These are phyloP conservation scores for Clarias fuscus DNA, from an alignment of 2,797 vertebrate species.

Conservation along the genomic window DNA sequence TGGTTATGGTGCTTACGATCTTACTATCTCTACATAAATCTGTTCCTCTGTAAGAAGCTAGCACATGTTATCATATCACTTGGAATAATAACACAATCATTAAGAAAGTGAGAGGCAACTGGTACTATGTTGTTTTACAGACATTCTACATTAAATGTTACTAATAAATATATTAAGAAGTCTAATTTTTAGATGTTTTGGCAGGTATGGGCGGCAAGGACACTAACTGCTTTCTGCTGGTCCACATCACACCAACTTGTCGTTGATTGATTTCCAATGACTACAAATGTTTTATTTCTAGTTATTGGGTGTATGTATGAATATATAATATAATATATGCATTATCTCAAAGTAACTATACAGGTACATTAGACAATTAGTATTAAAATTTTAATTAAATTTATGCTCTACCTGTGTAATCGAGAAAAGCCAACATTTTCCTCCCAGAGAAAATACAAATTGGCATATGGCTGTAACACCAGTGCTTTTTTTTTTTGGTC, in stretches of 20 bases:
- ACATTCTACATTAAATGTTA: background rate
- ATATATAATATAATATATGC: no score
- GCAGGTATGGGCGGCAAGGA: background rate
- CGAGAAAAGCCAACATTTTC: background rate
- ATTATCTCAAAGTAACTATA: background rate
- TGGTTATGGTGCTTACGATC: background rate
- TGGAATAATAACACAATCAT: background rate
- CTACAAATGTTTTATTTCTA: background rate
- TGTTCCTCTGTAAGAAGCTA: background rate
- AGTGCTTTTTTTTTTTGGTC: background rate
- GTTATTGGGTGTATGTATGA: background rate
- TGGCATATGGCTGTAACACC: background rate
- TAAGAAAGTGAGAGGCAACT: background rate
- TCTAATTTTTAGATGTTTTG: background rate
- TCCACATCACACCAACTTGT: background rate
- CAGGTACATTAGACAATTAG: background rate
- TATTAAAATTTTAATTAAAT: background rate
- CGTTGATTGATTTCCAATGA: background rate
- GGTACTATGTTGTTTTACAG: background rate
- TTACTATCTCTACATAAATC: background rate
- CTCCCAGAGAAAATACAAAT: background rate
- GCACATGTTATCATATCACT: background rate
- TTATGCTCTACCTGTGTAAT: background rate
- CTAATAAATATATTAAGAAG: background rate
- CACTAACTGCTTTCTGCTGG: background rate